Percentiles rank a stretch among this genome's conserved stretches.
Evolutionary conservation across 2,888 invertebrate genomes (phyloP).

Genomic region (Diarsia dahlii): DNA sequence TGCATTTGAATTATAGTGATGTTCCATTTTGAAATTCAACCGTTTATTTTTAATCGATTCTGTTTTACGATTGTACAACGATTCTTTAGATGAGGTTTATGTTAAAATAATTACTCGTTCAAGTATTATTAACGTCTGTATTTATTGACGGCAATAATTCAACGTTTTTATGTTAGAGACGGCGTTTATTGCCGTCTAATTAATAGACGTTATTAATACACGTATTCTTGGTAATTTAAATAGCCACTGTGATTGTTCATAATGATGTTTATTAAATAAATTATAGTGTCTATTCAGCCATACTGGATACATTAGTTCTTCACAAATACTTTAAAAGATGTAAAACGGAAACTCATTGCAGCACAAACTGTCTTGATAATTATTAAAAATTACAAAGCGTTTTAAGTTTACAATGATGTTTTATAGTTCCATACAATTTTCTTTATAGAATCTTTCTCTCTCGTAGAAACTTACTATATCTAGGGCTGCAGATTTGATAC

Average conservation of each 20-base stretch:
- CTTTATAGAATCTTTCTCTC: not conserved
- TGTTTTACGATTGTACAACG: conserved; percentile 50
- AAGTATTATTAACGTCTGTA: conserved; percentile 58
- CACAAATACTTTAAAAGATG: not conserved
- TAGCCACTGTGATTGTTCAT: conserved; percentile 49
- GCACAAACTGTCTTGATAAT: not conserved
- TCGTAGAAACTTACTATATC: not conserved
- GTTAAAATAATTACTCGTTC: conserved; percentile 60
- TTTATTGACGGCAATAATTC: conserved; percentile 60
- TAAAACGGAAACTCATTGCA: not conserved
- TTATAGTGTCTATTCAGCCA: conserved; percentile 24
- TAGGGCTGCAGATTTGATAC: not conserved
- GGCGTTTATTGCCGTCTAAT: conserved; percentile 55
- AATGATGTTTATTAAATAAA: conserved; percentile 54
- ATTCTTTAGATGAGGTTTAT: conserved; percentile 51
- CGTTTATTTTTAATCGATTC: conserved; percentile 56
- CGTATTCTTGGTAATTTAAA: conserved; percentile 56
- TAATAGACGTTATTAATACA: conserved; percentile 60
- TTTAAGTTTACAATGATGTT: not conserved
- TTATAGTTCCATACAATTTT: not conserved
- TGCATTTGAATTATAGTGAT: conserved; percentile 46
- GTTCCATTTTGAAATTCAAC: conserved; percentile 45
- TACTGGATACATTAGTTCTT: not conserved
- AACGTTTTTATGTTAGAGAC: conserved; percentile 57
- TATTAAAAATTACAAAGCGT: not conserved